Conservation (phyloP, 2,113 vertebrate species). For the Leiothrix lutea region DNA sequence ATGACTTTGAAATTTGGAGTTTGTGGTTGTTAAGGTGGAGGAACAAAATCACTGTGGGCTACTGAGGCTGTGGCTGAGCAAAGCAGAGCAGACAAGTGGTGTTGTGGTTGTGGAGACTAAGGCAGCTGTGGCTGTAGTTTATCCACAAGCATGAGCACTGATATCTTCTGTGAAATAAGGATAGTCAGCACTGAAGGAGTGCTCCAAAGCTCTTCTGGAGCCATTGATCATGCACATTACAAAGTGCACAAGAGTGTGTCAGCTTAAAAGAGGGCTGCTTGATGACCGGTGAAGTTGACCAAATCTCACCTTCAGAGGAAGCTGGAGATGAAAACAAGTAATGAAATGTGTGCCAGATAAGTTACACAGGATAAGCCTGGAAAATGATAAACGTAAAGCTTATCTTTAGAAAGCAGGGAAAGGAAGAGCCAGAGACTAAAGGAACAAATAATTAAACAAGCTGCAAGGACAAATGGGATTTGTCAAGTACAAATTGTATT, state of each 20-base stretch:
- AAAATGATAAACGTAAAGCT: neutral
- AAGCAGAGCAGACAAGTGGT: neutral
- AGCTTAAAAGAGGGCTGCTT: neutral
- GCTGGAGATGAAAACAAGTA: neutral
- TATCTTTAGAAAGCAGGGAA: conserved; percentile 16
- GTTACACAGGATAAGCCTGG: conserved; percentile 2
- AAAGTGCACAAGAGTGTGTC: neutral
- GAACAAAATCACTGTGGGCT: neutral
- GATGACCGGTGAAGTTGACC: neutral
- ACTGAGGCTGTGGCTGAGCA: neutral
- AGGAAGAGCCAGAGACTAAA: neutral
- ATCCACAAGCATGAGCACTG: neutral
- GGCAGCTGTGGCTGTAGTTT: neutral
- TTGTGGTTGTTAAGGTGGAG: neutral
- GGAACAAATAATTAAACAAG: conserved; percentile 36
- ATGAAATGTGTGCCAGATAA: neutral
- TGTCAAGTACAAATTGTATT: conserved; percentile 53
- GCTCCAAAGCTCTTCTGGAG: conserved; percentile 9
- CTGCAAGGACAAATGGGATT: conserved; percentile 53
- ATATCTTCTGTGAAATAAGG: neutral
- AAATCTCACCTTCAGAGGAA: conserved; percentile 2
- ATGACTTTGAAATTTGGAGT: neutral
- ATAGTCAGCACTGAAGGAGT: neutral
- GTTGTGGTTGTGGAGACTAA: neutral
- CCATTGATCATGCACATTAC: neutral